Evolutionary conservation across 1,140 invertebrate species (phyloP), one percentile per base, ranked within the genome.

Genomic region (Aporrectodea caliginosa): DNA sequence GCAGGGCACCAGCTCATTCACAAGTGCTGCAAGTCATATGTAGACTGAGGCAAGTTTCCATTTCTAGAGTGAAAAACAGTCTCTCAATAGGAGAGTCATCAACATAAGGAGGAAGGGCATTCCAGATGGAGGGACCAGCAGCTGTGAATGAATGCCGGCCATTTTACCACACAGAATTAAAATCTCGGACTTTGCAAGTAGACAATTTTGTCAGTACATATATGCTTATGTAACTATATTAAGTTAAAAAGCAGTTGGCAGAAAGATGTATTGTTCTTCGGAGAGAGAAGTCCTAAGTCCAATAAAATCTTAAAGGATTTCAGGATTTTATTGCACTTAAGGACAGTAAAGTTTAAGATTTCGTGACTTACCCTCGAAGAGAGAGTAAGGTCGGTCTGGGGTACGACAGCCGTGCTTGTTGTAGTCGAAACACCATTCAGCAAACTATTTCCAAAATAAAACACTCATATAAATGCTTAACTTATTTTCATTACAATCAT

Each of bases 341-440:
- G 58, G n/a, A 77, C 16, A 69, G 16, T 33, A 68, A 2, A 77
- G 1, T 2, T 29, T 1, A 2, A 77, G 6, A 16, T 27, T 33
- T 30, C 35, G 22, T 73, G 16, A 79, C 78, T 83, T 79, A 88
- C 88, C 95, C 92, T 97, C 95, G 88, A 93, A 97, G 14, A 97
- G 87, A 0, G 94, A 96, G 75, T 91, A 91, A 0, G 94, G 94
- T 81, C 92, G 88, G 88, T 97, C 95, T 22, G 95, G 92, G 12
- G 84, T 84, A 79, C 90, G 89, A 83, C 90, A 91, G 82, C 93
- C 91, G 83, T 93, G 91, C 74, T 89, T 90, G 1, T 91, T 91
- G 88, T 94, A 93, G 82, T 92, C 88, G 73, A 91, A 91, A 86
- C 94, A 95, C 93, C 94, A 97, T 83, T 94, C 91, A 68, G 92